Conservation (phyloP, 37 sponge, comb jelly and placozoan genomes). For the Beroe forskalii region DNA sequence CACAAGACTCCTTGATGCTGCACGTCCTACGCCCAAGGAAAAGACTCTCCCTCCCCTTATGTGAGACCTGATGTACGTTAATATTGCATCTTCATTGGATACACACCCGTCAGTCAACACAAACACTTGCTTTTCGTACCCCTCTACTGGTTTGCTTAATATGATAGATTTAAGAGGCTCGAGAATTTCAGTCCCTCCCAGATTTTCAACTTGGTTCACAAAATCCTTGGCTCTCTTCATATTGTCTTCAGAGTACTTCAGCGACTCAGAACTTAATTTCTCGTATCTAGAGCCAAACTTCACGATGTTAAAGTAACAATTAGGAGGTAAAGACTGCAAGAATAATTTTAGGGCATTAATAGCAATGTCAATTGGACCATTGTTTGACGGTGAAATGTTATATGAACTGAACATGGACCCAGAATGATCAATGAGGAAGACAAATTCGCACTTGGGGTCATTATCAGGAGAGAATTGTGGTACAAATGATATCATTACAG, state of each 20-base stretch:
- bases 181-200: constrained; percentile 84
- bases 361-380: constrained; percentile 62
- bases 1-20: constrained; percentile 81
- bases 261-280: constrained; percentile 65
- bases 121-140: constrained; percentile 73
- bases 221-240: constrained; percentile 71
- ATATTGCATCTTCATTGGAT: not conserved
- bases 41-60: constrained; percentile 61
- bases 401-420: constrained; percentile 78
- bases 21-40: constrained; percentile 84
- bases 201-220: constrained; percentile 73
- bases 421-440: constrained; percentile 84
- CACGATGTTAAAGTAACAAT: constrained; percentile 78
- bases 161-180: constrained; percentile 73
- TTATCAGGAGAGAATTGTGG: not conserved
- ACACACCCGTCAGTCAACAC: constrained; percentile 80
- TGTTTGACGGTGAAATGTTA: too few species aligned
- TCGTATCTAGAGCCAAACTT: constrained; percentile 77
- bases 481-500: not conserved
- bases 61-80: constrained; percentile 9
- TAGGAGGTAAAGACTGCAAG: constrained; percentile 73
- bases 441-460: constrained; percentile 69
- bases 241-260: constrained; percentile 64
- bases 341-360: constrained; percentile 69
- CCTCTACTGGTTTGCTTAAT: constrained; percentile 30